Percentiles rank a stretch among this genome's conserved stretches.
phyloP scores from a whole-genome alignment of 2,797 vertebrate genomes.

The Margarornis squamiger region DNA sequence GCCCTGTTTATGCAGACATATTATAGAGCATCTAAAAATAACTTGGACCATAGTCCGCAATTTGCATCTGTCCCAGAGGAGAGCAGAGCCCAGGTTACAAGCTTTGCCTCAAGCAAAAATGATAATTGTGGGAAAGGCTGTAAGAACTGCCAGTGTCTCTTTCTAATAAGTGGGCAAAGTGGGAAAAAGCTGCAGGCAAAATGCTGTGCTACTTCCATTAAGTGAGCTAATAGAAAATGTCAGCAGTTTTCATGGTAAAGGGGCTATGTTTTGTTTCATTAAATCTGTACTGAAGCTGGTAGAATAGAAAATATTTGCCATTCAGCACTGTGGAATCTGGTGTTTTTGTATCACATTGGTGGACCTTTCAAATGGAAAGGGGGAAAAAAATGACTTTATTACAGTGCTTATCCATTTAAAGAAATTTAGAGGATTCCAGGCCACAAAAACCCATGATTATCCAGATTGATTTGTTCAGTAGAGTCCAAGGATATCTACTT shows the following conservation, averaged over 20 bases:
- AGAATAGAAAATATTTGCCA: background rate
- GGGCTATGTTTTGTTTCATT: background rate
- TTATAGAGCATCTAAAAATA: background rate
- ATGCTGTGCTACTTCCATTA: background rate
- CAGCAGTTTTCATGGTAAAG: background rate
- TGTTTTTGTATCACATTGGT: background rate
- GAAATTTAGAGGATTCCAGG: background rate
- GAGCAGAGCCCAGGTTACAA: background rate
- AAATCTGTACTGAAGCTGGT: background rate
- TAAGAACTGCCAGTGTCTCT: background rate
- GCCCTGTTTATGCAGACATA: background rate
- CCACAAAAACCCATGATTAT: background rate
- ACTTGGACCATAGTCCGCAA: background rate
- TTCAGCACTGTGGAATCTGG: background rate
- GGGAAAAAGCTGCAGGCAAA: slow-evolving; percentile 27
- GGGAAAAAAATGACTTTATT: background rate
- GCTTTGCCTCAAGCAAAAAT: slow-evolving; percentile 1
- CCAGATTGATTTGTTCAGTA: background rate
- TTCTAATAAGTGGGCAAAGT: background rate
- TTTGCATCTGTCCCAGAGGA: background rate
- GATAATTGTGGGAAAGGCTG: slow-evolving; percentile 9
- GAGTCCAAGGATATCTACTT: background rate
- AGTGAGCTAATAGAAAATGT: slow-evolving; percentile 20
- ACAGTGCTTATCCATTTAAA: background rate
- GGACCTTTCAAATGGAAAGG: background rate